Percentiles rank a stretch among this genome's conserved stretches.
These are phyloP conservation scores for Steatornis caripensis DNA, from an alignment of 2,113 vertebrate genomes.

Conservation along the genomic window DNA sequence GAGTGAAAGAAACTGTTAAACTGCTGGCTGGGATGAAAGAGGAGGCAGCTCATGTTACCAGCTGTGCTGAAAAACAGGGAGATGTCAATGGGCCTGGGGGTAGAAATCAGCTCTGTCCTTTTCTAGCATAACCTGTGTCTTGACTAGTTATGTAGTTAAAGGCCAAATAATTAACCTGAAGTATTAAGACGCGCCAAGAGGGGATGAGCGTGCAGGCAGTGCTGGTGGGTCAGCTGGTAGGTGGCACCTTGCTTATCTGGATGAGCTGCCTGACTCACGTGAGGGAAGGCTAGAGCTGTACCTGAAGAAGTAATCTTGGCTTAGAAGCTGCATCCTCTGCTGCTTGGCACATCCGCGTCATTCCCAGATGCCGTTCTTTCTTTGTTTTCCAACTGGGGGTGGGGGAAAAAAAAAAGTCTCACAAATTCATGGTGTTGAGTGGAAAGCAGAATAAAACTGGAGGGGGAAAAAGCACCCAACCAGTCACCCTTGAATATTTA, in stretches of 20 bases:
- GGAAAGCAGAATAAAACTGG: not conserved
- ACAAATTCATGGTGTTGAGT: not conserved
- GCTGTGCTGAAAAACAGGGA: not conserved
- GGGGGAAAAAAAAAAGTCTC: fast-evolving
- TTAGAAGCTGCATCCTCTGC: not conserved
- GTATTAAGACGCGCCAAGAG: not conserved
- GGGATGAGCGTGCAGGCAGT: not conserved
- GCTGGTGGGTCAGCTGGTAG: not conserved
- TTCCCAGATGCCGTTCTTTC: not conserved
- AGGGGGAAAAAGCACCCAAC: fast-evolving
- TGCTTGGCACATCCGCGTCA: not conserved
- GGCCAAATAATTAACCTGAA: not conserved
- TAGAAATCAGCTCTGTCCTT: not conserved
- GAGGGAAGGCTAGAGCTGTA: not conserved
- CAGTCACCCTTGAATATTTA: not conserved
- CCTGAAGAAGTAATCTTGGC: not conserved
- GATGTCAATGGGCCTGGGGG: not conserved
- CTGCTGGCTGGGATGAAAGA: not conserved
- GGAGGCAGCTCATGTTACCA: not conserved
- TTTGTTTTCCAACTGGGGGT: not conserved
- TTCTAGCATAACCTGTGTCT: not conserved
- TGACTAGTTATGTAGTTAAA: not conserved
- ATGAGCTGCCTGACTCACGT: not conserved
- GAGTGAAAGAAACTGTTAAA: not conserved
- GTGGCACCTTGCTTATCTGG: not conserved